Evolutionary conservation across 35 echinoderm and acorn worm species (phyloP).

Genomic region (Stichopus chloronotus): DNA sequence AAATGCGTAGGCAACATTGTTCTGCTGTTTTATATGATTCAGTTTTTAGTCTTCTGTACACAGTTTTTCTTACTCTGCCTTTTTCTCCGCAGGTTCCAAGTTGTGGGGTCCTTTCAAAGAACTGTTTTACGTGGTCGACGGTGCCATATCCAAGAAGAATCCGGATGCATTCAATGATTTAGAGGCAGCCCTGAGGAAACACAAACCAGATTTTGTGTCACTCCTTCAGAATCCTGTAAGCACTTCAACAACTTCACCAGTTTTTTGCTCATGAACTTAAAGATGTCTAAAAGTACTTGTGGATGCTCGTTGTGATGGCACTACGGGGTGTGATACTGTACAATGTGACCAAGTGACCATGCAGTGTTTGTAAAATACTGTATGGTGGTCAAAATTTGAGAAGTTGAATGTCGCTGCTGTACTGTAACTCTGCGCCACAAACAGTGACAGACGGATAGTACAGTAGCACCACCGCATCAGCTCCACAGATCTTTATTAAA

Average conservation of each 20-base stretch:
- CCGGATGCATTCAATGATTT: slow-evolving; percentile 93
- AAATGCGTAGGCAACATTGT: no score
- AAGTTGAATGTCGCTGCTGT: no score
- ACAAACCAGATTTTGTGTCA: slow-evolving; percentile 94
- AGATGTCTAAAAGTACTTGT: neutral
- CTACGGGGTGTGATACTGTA: neutral
- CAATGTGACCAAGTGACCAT: no score
- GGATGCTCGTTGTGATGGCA: neutral
- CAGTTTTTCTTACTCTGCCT: no score
- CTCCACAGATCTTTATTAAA: no score
- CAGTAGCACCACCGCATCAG: no score
- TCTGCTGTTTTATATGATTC: no score
- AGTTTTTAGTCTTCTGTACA: no score
- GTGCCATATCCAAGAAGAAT: slow-evolving; percentile 71
- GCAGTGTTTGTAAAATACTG: no score
- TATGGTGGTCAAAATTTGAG: no score
- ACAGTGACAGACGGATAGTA: no score
- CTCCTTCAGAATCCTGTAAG: slow-evolving; percentile 95
- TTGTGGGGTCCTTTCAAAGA: slow-evolving; percentile 97
- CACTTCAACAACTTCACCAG: neutral
- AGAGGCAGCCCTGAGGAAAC: slow-evolving; percentile 81
- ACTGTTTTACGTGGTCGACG: slow-evolving; percentile 70
- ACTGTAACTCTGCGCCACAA: no score
- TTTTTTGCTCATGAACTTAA: neutral
- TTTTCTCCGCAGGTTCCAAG: slow-evolving; percentile 62